A percentile compares a stretch with the other conserved stretches of the same genome.
phyloP scores from a whole-genome alignment of 1,140 invertebrate genomes.

The Drosophila truncata region DNA sequence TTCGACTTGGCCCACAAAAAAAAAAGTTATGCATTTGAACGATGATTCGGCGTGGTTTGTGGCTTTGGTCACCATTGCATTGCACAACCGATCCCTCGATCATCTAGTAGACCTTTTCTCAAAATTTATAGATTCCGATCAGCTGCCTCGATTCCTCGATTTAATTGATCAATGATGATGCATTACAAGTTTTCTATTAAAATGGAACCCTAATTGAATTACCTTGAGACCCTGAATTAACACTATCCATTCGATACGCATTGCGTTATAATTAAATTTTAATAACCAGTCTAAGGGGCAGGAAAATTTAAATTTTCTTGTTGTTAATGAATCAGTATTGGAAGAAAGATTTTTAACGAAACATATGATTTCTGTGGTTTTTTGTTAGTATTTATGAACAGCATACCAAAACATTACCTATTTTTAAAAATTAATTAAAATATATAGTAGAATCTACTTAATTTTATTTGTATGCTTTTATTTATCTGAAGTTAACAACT shows the following conservation, averaged over 20 bases:
- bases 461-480: no score
- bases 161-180: constrained; percentile 40
- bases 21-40: constrained; percentile 52
- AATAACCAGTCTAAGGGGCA: neutral
- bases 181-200: constrained; percentile 33
- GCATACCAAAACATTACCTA: neutral
- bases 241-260: constrained; percentile 37
- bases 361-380: rapidly evolving
- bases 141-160: constrained; percentile 8
- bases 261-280: constrained; percentile 30
- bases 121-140: constrained; percentile 17
- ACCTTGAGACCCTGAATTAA: constrained; percentile 24
- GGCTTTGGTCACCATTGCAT: constrained; percentile 33
- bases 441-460: no score
- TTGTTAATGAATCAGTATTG: neutral
- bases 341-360: neutral
- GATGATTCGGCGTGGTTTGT: constrained; percentile 58
- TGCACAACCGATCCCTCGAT: constrained; percentile 48
- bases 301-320: constrained; percentile 18
- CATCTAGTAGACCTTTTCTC: constrained; percentile 12
- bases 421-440: neutral
- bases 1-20: constrained; percentile 62
- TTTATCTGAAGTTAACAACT: no score
- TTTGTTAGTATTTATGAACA: neutral
- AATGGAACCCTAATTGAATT: constrained; percentile 32